These are phyloP conservation scores for Puffinus mauretanicus DNA, from an alignment of 2,113 vertebrate genomes.

Conservation along the genomic window DNA sequence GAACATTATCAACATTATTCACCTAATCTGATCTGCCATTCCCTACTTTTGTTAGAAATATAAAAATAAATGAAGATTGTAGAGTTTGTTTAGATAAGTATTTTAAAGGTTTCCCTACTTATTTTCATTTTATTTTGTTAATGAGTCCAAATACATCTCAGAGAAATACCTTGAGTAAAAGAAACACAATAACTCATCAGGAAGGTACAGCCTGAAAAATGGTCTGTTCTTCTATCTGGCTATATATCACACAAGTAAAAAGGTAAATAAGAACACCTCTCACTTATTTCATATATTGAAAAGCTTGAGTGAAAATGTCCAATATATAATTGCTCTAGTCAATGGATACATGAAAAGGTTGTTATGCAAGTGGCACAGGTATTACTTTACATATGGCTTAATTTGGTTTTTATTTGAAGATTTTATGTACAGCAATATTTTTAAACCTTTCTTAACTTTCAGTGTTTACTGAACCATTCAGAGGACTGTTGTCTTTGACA, in stretches of 20 bases:
- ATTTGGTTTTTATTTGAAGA: not conserved
- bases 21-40: not conserved
- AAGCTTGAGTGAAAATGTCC: not conserved
- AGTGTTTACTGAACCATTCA: not conserved
- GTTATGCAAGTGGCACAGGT: not conserved
- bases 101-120: not conserved
- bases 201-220: not conserved
- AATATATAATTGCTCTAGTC: not conserved
- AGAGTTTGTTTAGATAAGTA: not conserved
- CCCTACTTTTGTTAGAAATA: not conserved
- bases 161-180: not conserved
- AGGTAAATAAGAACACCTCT: not conserved
- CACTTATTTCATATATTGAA: not conserved
- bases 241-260: not conserved
- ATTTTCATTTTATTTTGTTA: not conserved
- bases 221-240: not conserved
- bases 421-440: not conserved
- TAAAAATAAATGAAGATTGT: not conserved
- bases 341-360: not conserved
- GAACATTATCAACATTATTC: not conserved
- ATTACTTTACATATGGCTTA: not conserved
- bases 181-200: not conserved
- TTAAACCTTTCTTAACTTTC: not conserved
- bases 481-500: not conserved
- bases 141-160: not conserved